Conservation (phyloP, 35 echinoderm and acorn worm species). For the Amphiura filiformis region DNA sequence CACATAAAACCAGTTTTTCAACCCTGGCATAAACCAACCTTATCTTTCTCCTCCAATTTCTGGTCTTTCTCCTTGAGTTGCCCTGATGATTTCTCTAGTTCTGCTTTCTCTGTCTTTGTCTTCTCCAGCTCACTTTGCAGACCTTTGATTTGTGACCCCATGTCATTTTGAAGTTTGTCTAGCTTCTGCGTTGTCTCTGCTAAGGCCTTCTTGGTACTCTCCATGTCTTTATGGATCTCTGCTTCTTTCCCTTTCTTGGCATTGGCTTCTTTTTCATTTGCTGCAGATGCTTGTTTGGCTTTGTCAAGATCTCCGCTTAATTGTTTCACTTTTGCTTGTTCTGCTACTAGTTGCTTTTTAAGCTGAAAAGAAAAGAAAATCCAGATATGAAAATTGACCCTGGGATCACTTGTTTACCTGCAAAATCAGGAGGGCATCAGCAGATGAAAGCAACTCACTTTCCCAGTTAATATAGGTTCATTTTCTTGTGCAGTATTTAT, state of each 20-base stretch:
- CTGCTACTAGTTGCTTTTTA: conserved; percentile 33
- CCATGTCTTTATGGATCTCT: conserved; percentile 5
- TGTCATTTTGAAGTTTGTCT: neutral
- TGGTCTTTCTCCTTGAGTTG: neutral
- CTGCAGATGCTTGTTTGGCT: conserved; percentile 18
- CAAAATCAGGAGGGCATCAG: too few relatives aligned
- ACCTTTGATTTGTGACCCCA: neutral
- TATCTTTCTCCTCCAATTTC: neutral
- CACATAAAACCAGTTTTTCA: too few relatives aligned
- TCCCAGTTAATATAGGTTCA: too few relatives aligned
- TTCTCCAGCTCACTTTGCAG: conserved; percentile 12
- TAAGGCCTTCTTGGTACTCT: neutral
- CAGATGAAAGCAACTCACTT: too few relatives aligned
- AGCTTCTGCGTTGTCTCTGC: neutral
- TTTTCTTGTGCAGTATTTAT: too few relatives aligned
- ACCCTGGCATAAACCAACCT: neutral
- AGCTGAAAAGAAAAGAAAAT: conserved; percentile 51
- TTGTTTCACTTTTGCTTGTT: conserved; percentile 41
- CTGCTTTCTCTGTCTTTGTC: conserved; percentile 1
- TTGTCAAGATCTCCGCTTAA: conserved; percentile 43
- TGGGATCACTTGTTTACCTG: too few relatives aligned
- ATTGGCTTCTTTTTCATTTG: neutral
- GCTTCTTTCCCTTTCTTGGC: neutral
- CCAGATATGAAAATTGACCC: too few relatives aligned
- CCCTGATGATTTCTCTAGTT: neutral